These are phyloP conservation scores for Polymixis flavicincta DNA, from an alignment of 2,888 invertebrate genomes.

Conservation along the genomic window DNA sequence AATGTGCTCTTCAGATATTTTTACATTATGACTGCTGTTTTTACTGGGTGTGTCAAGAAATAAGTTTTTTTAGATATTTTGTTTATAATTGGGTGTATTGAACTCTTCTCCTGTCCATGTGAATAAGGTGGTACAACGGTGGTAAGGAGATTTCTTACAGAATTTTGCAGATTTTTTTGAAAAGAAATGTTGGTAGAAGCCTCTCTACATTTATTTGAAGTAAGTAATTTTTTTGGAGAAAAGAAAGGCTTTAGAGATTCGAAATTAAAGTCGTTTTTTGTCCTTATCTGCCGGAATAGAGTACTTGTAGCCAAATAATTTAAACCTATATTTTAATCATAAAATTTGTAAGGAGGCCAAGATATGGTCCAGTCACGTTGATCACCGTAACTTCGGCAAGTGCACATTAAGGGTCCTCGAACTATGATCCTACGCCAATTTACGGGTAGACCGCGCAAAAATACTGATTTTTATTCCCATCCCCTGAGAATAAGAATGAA, in stretches of 20 bases:
- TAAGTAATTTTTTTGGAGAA: background rate
- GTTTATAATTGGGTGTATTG: conserved; percentile 18
- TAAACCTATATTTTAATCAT: background rate
- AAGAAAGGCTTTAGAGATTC: background rate
- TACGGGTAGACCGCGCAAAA: background rate
- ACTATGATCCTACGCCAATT: background rate
- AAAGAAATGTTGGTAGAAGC: no score
- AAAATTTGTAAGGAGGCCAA: background rate
- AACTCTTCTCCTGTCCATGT: background rate
- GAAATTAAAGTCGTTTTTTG: background rate
- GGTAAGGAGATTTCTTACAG: background rate
- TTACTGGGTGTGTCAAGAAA: conserved; percentile 9
- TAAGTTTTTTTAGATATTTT: conserved; percentile 12
- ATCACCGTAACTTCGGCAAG: background rate
- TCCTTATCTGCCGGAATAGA: background rate
- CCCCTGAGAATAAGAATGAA: background rate
- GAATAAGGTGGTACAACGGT: background rate
- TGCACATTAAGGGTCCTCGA: background rate
- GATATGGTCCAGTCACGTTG: background rate
- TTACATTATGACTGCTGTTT: conserved; percentile 13
- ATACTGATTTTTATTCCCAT: background rate
- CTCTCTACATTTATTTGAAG: no score
- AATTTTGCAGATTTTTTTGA: background rate
- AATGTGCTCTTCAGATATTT: conserved; percentile 27
- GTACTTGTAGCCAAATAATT: background rate